phyloP scores from a whole-genome alignment of 2,113 vertebrate species.

The Progne subis region DNA sequence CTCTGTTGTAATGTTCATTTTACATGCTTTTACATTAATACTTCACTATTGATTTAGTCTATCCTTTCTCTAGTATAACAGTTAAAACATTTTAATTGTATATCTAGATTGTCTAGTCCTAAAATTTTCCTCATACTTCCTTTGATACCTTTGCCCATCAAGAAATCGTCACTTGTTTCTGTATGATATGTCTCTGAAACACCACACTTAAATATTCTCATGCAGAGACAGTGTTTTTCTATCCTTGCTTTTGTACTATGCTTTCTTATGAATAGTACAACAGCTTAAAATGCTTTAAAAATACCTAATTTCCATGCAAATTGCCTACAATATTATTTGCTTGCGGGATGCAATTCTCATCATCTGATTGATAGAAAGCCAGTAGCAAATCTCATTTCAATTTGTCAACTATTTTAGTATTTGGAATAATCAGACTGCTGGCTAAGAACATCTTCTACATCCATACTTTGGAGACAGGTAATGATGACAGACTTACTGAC shows the following conservation, averaged over 20 bases:
- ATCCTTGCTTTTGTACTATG: background rate
- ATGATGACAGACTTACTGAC: background rate
- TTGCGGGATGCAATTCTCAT: background rate
- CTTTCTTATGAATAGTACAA: background rate
- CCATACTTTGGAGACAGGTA: background rate
- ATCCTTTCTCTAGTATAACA: background rate
- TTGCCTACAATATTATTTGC: background rate
- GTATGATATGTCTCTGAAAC: background rate
- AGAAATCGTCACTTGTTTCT: background rate
- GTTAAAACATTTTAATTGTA: background rate
- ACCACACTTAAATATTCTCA: background rate
- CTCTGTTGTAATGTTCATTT: background rate
- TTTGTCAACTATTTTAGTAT: background rate
- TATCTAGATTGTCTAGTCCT: background rate
- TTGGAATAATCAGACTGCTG: background rate
- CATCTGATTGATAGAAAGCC: background rate
- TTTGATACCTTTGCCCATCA: background rate
- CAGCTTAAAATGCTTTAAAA: background rate
- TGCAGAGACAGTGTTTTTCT: background rate
- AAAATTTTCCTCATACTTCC: background rate
- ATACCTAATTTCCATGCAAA: background rate
- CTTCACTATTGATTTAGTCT: background rate
- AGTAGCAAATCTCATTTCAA: conserved; percentile 14
- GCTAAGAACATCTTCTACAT: background rate
- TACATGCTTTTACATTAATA: background rate